Conservation (phyloP, 2,888 invertebrate genomes). For the Deilephila elpenor region DNA sequence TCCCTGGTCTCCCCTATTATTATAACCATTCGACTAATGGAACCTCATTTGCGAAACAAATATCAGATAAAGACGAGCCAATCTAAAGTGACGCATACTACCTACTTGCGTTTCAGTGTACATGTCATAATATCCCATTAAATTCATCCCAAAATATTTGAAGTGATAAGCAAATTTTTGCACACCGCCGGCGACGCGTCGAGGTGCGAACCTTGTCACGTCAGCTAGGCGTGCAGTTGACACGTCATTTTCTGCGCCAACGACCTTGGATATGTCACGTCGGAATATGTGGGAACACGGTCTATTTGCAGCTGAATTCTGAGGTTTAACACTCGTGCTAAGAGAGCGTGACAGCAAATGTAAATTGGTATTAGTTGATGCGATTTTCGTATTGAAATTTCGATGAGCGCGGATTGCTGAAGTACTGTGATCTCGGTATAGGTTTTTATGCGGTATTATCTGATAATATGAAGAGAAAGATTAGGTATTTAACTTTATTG, state of each 20-base stretch:
- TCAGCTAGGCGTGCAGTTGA: slow-evolving; percentile 61
- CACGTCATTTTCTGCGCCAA: slow-evolving; percentile 78
- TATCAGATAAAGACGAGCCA: too few species aligned
- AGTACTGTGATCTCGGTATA: not conserved
- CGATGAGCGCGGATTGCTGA: slow-evolving; percentile 7
- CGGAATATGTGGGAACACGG: slow-evolving; percentile 34
- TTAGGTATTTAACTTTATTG: too few species aligned
- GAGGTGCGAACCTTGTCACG: slow-evolving; percentile 50
- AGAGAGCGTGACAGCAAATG: slow-evolving; percentile 11
- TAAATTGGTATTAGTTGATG: slow-evolving; percentile 9
- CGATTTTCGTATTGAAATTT: slow-evolving; percentile 26
- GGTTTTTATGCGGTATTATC: not conserved
- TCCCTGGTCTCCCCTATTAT: too few species aligned
- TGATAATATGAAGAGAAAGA: not conserved
- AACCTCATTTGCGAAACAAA: too few species aligned
- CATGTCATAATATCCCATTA: slow-evolving; percentile 13
- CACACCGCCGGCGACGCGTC: slow-evolving; percentile 30
- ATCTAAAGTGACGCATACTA: too few species aligned
- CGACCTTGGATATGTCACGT: slow-evolving; percentile 60
- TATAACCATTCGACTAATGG: too few species aligned
- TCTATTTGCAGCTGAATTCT: slow-evolving; percentile 18
- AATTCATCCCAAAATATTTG: slow-evolving; percentile 2
- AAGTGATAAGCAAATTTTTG: slow-evolving; percentile 28
- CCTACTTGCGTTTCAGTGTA: not conserved
- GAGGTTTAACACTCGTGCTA: not conserved